Base-by-base conservation (phyloP, 92 coral and sea anemone species). In the Palythoa grandis region DNA sequence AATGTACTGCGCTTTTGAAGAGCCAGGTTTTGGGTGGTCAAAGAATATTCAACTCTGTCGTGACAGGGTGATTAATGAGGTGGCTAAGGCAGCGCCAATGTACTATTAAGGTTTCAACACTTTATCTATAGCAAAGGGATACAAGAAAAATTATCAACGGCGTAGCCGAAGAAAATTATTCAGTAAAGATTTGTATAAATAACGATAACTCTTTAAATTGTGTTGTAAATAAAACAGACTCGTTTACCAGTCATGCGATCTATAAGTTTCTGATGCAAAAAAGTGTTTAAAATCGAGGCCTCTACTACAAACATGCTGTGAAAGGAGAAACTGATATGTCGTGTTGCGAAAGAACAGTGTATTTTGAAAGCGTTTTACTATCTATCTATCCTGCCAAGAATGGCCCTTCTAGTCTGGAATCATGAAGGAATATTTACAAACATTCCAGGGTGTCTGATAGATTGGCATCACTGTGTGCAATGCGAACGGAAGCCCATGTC, bases 401-500 rank as follows among this genome's bases (percentile, higher is more conserved):
- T 17, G 20, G 17, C 56, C n/a, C 20, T 72, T 17, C 40, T 19
- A 71, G 52, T 72, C 77, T 72, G 25, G 52, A 24, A 37, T 39
- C 19, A 17, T 48, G 19, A 15, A 39, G 11, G 19, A 23, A 5
- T 39, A 4, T 8, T 16, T 16, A 39, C 52, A 11, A 29, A 37
- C n/a, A 37, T 40, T 37, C 39, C 75, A 13, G 11, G 20, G 14
- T 17, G 77, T 72, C 77, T 72, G 75, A 10, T 25, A 15, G 77
- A 72, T 72, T 40, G 77, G 77, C 56, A 72, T 72, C 77, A 40
- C 10, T 9, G 13, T 11, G 77, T 2, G 47, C 76, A 72, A 52
- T 5, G 76, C 54, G 15, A 72, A 22, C 77, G 77, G 77, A 72
- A 40, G 48, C 9, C 47, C 6, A 1, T 38, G 77, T 72, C 77